A percentile compares a stretch with the other conserved stretches of the same genome.
phyloP scores from a whole-genome alignment of 2,113 vertebrate species.

The Chrysemys picta region DNA sequence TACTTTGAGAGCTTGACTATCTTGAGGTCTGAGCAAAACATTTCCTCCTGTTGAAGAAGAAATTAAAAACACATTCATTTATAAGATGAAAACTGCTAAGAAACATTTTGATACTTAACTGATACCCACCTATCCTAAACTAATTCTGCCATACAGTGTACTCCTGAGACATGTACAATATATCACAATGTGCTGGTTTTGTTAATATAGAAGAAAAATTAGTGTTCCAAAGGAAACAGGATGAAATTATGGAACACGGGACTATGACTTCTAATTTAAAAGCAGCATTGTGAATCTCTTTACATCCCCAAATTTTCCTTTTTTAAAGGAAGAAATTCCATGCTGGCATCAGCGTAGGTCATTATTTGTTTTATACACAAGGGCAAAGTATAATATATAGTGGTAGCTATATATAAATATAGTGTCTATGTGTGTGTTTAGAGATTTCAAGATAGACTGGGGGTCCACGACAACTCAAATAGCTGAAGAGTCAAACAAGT shows the following conservation, averaged over 20 bases:
- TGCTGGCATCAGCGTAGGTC: neutral
- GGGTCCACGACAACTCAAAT: neutral
- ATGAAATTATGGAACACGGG: neutral
- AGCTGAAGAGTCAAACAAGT: neutral
- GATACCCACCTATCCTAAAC: neutral
- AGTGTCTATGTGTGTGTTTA: neutral
- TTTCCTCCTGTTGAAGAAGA: neutral
- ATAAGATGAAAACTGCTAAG: conserved; percentile 9
- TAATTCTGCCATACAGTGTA: neutral
- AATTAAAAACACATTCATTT: neutral
- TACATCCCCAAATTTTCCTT: neutral
- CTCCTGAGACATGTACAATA: neutral
- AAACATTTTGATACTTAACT: neutral
- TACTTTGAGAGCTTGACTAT: conserved; percentile 23
- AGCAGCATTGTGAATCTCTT: neutral
- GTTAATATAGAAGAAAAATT: neutral
- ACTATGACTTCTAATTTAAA: neutral
- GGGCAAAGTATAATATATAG: neutral
- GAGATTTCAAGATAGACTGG: conserved; percentile 13
- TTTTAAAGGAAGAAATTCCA: neutral
- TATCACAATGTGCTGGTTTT: neutral
- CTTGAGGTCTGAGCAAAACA: conserved; percentile 3
- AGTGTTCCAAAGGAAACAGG: neutral
- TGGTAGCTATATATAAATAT: neutral
- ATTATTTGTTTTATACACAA: neutral